These are phyloP conservation scores for Beaufortia kweichowensis DNA, from an alignment of 2,113 vertebrate genomes.

Conservation along the genomic window DNA sequence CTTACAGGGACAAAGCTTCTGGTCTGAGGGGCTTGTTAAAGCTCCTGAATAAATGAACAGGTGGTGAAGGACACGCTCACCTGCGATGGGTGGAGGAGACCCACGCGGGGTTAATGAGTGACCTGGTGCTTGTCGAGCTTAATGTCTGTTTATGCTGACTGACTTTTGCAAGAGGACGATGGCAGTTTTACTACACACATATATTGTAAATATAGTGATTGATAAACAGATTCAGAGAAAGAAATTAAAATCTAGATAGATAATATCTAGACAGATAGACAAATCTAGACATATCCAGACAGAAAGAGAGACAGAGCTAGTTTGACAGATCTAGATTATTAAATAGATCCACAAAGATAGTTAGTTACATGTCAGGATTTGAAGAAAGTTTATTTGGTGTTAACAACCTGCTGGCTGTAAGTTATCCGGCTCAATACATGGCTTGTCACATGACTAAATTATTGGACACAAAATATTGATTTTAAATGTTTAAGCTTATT, in stretches of 20 bases:
- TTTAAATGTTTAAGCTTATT: no score
- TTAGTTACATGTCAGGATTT: no score
- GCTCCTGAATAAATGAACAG: conserved; percentile 70
- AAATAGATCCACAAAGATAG: not conserved
- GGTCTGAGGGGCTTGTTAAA: conserved; percentile 60
- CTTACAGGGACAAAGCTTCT: conserved; percentile 45
- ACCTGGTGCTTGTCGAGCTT: conserved; percentile 33
- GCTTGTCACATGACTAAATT: no score
- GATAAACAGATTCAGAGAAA: no score
- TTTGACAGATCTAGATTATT: not conserved
- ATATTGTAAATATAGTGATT: not conserved
- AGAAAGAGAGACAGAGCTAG: not conserved
- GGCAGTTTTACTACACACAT: not conserved
- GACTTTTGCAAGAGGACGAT: not conserved
- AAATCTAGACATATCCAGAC: not conserved
- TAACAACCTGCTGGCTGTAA: no score
- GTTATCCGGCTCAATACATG: no score
- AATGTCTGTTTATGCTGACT: not conserved
- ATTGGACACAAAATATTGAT: no score
- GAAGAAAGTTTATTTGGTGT: no score
- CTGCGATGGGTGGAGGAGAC: conserved; percentile 47
- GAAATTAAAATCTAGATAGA: no score
- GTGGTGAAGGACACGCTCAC: conserved; percentile 67
- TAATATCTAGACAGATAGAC: not conserved
- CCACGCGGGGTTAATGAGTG: conserved; percentile 54